Evolutionary conservation across 1,140 invertebrate genomes (phyloP).

Genomic region (Cyclargus thomasi): DNA sequence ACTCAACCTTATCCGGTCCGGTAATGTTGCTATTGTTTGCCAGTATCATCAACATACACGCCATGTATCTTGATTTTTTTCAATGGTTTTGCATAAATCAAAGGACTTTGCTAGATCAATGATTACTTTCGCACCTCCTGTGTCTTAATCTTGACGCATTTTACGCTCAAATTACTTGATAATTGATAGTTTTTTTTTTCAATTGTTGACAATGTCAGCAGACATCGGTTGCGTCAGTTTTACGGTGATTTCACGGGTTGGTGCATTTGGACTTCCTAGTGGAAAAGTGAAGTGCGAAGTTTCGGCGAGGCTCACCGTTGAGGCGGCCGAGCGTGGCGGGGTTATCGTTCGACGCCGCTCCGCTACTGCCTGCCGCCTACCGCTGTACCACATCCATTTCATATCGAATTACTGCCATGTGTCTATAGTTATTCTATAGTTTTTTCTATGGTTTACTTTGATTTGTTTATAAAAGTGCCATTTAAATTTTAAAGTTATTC

Average conservation of each 20-base stretch:
- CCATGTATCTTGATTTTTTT: slow-evolving; percentile 2
- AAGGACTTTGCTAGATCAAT: too few species aligned
- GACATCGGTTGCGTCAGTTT: slow-evolving; percentile 57
- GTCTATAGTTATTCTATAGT: background rate
- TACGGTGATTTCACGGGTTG: slow-evolving; percentile 68
- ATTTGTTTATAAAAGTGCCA: too few species aligned
- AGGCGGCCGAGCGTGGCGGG: slow-evolving; percentile 62
- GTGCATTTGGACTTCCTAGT: slow-evolving; percentile 62
- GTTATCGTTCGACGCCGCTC: slow-evolving; percentile 56
- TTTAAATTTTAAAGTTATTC: too few species aligned
- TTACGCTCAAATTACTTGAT: background rate
- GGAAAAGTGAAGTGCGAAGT: slow-evolving; percentile 73
- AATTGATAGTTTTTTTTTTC: slow-evolving; percentile 29
- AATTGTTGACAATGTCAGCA: slow-evolving; percentile 36
- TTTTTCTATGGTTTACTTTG: too few species aligned
- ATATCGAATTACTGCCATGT: slow-evolving; percentile 5
- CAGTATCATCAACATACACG: slow-evolving; percentile 32
- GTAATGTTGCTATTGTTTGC: slow-evolving; percentile 68
- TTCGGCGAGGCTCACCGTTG: slow-evolving; percentile 54
- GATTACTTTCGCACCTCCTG: too few species aligned
- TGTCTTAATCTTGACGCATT: background rate
- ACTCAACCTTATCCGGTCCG: slow-evolving; percentile 59
- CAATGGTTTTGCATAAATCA: background rate
- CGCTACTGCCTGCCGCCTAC: slow-evolving; percentile 21
- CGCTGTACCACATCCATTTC: background rate